phyloP scores from a whole-genome alignment of 2,888 invertebrate genomes.

The Margaritifera margaritifera region DNA sequence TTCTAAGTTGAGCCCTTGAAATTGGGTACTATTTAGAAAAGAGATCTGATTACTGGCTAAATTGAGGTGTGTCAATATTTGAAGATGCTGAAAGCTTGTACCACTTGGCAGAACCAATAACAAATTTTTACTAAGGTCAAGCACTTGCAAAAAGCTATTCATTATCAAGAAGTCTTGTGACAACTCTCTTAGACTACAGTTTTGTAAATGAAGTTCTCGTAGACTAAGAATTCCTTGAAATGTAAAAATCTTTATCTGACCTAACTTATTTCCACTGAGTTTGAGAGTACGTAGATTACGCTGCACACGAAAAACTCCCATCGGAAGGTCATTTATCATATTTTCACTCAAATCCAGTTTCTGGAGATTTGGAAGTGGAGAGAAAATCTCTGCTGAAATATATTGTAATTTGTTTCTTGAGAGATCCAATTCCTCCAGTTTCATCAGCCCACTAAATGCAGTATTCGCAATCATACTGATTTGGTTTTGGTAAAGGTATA shows the following conservation, averaged over 20 bases:
- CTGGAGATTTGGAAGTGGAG: slow-evolving; percentile 36
- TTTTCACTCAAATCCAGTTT: slow-evolving; percentile 52
- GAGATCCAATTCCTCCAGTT: slow-evolving; percentile 46
- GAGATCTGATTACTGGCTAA: slow-evolving; percentile 51
- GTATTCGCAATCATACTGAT: slow-evolving; percentile 26
- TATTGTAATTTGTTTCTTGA: slow-evolving; percentile 46
- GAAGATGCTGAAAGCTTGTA: slow-evolving; percentile 37
- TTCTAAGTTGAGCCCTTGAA: slow-evolving; percentile 48
- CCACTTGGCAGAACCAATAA: slow-evolving; percentile 41
- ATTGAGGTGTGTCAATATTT: slow-evolving; percentile 39
- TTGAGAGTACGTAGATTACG: slow-evolving; percentile 37
- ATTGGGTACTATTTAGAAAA: slow-evolving; percentile 39
- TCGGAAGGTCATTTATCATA: slow-evolving; percentile 32
- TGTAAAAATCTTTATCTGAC: slow-evolving; percentile 35
- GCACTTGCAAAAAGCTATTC: slow-evolving; percentile 32
- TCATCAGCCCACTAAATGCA: slow-evolving; percentile 43
- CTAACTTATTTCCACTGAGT: slow-evolving; percentile 51
- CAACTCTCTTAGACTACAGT: slow-evolving; percentile 46
- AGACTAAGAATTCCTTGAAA: slow-evolving; percentile 52
- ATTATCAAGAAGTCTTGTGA: slow-evolving; percentile 47
- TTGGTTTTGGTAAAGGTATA: slow-evolving; percentile 9
- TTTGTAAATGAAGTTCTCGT: slow-evolving; percentile 37
- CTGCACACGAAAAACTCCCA: slow-evolving; percentile 44
- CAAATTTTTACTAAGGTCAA: slow-evolving; percentile 57
- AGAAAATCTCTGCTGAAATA: slow-evolving; percentile 37